Evolutionary conservation across 1,140 invertebrate species (phyloP).

Genomic region (Drosophila suzukii): DNA sequence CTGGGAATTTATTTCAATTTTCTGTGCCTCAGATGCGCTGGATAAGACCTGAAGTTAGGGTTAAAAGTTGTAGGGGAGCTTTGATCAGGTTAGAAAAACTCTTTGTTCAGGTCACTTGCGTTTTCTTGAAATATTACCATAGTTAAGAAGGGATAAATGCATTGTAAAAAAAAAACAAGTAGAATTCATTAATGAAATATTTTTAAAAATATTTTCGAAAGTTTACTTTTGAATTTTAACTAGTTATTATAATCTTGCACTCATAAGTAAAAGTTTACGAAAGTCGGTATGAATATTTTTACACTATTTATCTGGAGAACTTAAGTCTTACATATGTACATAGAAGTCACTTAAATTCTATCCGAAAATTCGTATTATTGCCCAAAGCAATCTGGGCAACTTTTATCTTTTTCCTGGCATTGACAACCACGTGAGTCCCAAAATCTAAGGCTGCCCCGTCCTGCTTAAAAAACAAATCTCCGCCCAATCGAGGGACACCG

Average conservation of each 20-base stretch:
- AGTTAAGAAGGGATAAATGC: too few species aligned
- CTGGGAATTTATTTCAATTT: conserved; percentile 51
- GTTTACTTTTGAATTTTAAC: too few species aligned
- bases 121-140: too few species aligned
- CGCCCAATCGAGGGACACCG: conserved; percentile 14
- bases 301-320: too few species aligned
- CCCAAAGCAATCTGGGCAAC: background rate
- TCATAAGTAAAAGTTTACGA: too few species aligned
- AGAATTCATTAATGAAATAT: too few species aligned
- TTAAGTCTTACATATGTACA: too few species aligned
- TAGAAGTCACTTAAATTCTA: background rate
- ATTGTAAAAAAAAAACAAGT: too few species aligned
- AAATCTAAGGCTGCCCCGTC: conserved; percentile 12
- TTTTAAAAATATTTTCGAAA: too few species aligned
- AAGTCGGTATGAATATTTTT: too few species aligned
- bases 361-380: background rate
- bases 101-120: too few species aligned
- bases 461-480: conserved; percentile 8
- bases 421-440: background rate
- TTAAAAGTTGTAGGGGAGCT: background rate
- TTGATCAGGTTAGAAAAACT: background rate
- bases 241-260: too few species aligned
- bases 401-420: background rate
- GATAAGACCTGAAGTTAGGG: conserved; percentile 8
- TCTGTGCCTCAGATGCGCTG: conserved; percentile 23